phyloP scores from a whole-genome alignment of 2,797 vertebrate species.

The Ctenochaetus hawaiiensis region DNA sequence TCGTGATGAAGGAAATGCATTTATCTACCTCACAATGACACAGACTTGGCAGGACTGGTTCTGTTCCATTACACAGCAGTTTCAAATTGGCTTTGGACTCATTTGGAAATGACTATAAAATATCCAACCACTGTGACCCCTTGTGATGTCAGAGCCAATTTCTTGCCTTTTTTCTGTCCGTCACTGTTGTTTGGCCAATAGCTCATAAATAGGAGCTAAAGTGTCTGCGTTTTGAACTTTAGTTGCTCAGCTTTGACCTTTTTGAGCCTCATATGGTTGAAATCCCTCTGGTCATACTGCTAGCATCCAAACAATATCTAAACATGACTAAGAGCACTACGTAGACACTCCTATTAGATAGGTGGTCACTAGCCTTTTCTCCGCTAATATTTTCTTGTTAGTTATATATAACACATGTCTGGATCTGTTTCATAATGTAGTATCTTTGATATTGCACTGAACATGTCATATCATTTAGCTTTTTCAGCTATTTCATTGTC shows the following conservation, averaged over 20 bases:
- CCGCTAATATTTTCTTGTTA: background rate
- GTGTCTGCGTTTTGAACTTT: background rate
- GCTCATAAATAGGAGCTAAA: background rate
- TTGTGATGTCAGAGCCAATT: slow-evolving; percentile 6
- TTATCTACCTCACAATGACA: slow-evolving; percentile 38
- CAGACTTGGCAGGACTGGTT: slow-evolving; percentile 40
- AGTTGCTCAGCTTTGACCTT: background rate
- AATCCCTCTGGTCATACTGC: background rate
- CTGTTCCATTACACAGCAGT: slow-evolving; percentile 15
- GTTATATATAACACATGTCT: background rate
- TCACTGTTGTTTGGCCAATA: background rate
- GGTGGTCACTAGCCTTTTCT: background rate
- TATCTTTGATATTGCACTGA: background rate
- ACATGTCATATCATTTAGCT: background rate
- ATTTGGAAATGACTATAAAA: slow-evolving; percentile 37
- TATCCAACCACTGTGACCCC: background rate
- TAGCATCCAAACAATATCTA: background rate
- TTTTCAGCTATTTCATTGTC: background rate
- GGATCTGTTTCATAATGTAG: no score
- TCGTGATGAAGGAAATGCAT: slow-evolving; percentile 35
- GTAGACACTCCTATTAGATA: background rate
- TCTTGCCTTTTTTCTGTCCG: slow-evolving; percentile 5
- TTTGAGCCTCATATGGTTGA: background rate
- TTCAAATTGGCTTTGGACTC: slow-evolving; percentile 33
- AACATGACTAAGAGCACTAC: background rate